A percentile compares a stretch with the other conserved stretches of the same genome.
phyloP scores from a whole-genome alignment of 1,140 invertebrate genomes.

The Drosophila lacertosa region DNA sequence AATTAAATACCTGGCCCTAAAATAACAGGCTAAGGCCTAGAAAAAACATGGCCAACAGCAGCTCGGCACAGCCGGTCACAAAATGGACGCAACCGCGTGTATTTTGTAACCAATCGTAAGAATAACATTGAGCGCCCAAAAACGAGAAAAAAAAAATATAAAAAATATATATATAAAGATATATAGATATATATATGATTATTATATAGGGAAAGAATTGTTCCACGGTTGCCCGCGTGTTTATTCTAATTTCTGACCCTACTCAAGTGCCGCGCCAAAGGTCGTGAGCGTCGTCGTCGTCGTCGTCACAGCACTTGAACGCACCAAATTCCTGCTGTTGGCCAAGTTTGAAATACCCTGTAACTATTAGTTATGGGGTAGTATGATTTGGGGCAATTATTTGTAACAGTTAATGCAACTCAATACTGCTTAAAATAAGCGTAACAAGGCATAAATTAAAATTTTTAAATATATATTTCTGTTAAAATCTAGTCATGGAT shows the following conservation, averaged over 20 bases:
- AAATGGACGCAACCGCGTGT: constrained; percentile 61
- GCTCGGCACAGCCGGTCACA: constrained; percentile 35
- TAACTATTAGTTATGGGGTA: too few relatives aligned
- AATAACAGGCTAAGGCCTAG: constrained; percentile 67
- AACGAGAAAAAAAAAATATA: neutral
- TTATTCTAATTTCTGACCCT: constrained; percentile 83
- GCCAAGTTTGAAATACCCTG: constrained; percentile 30
- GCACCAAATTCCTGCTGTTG: constrained; percentile 13
- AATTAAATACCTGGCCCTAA: constrained; percentile 65
- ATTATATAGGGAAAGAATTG: constrained; percentile 36
- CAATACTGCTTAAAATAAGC: too few relatives aligned
- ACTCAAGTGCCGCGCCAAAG: constrained; percentile 72
- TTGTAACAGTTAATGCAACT: too few relatives aligned
- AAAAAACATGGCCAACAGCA: constrained; percentile 73
- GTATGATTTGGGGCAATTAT: too few relatives aligned
- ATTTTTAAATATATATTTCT: too few relatives aligned
- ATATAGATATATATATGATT: too few relatives aligned
- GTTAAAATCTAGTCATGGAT: too few relatives aligned
- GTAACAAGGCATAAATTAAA: too few relatives aligned
- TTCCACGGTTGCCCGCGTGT: constrained; percentile 56
- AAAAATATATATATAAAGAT: too few relatives aligned
- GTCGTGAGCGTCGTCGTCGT: constrained; percentile 66
- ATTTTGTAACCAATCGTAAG: constrained; percentile 82
- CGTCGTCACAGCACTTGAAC: constrained; percentile 75
- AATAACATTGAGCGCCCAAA: constrained; percentile 61